phyloP scores from a whole-genome alignment of 2,888 invertebrate genomes.

The Amphiduros pacificus region DNA sequence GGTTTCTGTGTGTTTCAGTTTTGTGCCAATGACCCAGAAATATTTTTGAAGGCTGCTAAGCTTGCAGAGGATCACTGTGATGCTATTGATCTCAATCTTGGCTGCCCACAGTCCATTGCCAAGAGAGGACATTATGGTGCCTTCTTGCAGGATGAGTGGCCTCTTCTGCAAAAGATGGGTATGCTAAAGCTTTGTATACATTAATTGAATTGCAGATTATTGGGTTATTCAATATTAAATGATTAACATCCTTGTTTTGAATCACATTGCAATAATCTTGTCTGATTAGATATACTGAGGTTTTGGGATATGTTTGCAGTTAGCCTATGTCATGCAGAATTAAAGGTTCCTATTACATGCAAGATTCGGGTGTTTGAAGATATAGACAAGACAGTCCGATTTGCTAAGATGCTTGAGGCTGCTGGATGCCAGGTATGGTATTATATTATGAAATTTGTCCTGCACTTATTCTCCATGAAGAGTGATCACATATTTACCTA shows the following conservation, averaged over 20 bases:
- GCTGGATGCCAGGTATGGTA: conserved; percentile 75
- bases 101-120: conserved; percentile 97
- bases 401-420: conserved; percentile 92
- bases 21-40: conserved; percentile 92
- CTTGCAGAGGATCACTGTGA: conserved; percentile 86
- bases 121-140: conserved; percentile 94
- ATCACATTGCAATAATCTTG: too few relatives aligned
- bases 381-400: conserved; percentile 81
- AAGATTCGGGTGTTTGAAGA: conserved; percentile 91
- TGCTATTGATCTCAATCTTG: conserved; percentile 95
- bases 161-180: conserved; percentile 81
- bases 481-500: too few relatives aligned
- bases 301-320: conserved; percentile 56
- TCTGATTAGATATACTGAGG: too few relatives aligned
- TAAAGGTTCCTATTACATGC: conserved; percentile 87
- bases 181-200: too few relatives aligned
- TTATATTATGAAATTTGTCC: too few relatives aligned
- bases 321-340: conserved; percentile 46
- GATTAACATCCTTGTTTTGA: too few relatives aligned
- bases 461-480: too few relatives aligned
- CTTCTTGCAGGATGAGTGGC: conserved; percentile 95
- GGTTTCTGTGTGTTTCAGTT: conserved; percentile 71
- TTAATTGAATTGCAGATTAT: too few relatives aligned
- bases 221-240: too few relatives aligned
- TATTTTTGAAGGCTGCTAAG: conserved; percentile 82